Evolutionary conservation across 2,797 vertebrate genomes (phyloP).

Genomic region (Hippopotamyrus pictus): DNA sequence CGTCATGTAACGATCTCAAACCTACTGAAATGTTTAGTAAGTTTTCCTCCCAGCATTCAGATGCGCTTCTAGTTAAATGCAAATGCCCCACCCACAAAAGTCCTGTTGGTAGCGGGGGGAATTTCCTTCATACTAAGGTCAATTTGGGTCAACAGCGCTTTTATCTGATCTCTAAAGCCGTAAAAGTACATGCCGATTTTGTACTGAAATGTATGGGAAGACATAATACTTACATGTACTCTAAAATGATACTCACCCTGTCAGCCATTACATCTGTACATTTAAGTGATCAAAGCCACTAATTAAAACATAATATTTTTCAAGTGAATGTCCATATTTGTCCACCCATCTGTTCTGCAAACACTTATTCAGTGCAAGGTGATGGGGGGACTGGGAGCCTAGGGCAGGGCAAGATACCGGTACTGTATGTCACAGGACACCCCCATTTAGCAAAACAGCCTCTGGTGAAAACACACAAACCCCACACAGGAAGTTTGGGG

Average conservation of each 20-base stretch:
- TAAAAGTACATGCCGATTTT: not conserved
- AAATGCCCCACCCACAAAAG: not conserved
- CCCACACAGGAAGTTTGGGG: not conserved
- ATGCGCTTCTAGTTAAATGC: not conserved
- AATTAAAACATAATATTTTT: not conserved
- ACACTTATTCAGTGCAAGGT: not conserved
- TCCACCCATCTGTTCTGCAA: not conserved
- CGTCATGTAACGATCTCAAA: not conserved
- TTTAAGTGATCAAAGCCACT: not conserved
- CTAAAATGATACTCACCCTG: not conserved
- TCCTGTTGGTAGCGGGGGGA: not conserved
- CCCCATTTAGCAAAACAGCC: not conserved
- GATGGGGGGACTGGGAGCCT: not conserved
- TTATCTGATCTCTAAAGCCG: not conserved
- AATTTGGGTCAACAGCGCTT: not conserved
- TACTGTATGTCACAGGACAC: not conserved
- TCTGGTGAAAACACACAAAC: not conserved
- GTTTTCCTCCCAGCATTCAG: not conserved
- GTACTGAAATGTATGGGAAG: not conserved
- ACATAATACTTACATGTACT: not conserved
- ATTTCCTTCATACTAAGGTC: not conserved
- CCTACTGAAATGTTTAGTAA: not conserved
- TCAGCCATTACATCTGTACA: not conserved
- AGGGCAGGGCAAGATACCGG: not conserved
- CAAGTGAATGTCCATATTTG: not conserved